Base-by-base conservation (phyloP, 2,888 invertebrate genomes). In the Pristionchus entomophagus region DNA sequence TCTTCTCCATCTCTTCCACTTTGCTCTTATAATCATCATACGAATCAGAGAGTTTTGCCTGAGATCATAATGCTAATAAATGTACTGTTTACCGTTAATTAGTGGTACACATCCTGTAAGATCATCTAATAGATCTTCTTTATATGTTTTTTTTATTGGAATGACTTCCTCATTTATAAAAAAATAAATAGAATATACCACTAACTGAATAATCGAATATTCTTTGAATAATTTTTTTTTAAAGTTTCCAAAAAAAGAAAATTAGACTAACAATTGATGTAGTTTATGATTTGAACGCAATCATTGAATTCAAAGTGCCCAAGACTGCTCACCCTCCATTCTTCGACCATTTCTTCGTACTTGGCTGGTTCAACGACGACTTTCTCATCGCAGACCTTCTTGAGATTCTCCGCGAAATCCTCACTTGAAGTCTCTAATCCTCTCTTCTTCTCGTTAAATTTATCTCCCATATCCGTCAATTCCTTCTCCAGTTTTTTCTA, bases 391-490 rank as follows among this genome's bases (percentile, higher is more conserved):
- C 90, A 90, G 5, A 91, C 88, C 80, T 89, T 89, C 69, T 89
- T 89, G 78, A 91, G 77, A 35, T 88, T 86, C 62, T 89, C 90
- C 14, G 88, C 88, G 49, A 91, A 91, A n/a, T 89, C 88, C 32
- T 89, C 80, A 56, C 80, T 77, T 19, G 73, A 26, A 38, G n/a
- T 86, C 81, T 92, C 88, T 41, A 91, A 87, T 26, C 84, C 84
- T 35, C 88, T 86, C 85, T 86, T 90, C 88, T 73, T 94, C 91
- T 86, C 91, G 87, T 89, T 94, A 93, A 92, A 92, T 92, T 85
- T 93, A 90, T 90, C 90, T 32, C 94, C 94, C 73, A 95, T 88
- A 38, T 94, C 87, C n/a, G 92, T 87, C 51, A 94, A 87, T 69
- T 94, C 93, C 85, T 91, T 88, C 84, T 94, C 88, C 19, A 94